These are phyloP conservation scores for Macroramphosus scolopax DNA, from an alignment of 2,797 vertebrate genomes.

Conservation along the genomic window DNA sequence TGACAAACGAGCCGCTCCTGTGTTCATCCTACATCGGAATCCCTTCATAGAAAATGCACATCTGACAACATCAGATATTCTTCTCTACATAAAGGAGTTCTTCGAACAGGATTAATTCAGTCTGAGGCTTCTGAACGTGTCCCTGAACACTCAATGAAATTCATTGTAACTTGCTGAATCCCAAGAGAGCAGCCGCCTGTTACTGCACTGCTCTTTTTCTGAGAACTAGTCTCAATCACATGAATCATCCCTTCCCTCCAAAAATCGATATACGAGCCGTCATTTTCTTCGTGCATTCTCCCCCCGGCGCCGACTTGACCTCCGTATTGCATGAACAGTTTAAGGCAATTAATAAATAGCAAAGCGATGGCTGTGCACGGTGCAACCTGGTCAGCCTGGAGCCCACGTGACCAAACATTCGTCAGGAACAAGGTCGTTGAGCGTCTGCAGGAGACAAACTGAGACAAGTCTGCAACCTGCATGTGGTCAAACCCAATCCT, in stretches of 20 bases:
- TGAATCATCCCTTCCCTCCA: constrained; percentile 11
- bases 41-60: neutral
- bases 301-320: constrained; percentile 26
- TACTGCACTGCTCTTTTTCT: constrained; percentile 1
- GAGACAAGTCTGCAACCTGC: constrained; percentile 11
- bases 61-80: neutral
- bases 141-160: neutral
- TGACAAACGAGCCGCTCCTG: neutral
- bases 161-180: neutral
- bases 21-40: neutral
- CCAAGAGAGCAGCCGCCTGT: neutral
- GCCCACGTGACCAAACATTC: constrained; percentile 25
- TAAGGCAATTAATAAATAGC: constrained; percentile 44
- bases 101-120: neutral
- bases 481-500: neutral
- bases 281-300: constrained; percentile 8
- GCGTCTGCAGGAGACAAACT: constrained; percentile 13
- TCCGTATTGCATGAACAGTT: constrained; percentile 31
- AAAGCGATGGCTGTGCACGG: constrained; percentile 12
- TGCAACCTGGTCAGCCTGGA: constrained; percentile 10
- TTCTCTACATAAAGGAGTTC: neutral
- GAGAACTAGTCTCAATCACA: constrained; percentile 18
- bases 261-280: constrained; percentile 5
- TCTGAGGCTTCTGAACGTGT: neutral
- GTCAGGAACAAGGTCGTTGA: constrained; percentile 38